Evolutionary conservation across 2,797 vertebrate species (phyloP).

Genomic region (Tinamus major): DNA sequence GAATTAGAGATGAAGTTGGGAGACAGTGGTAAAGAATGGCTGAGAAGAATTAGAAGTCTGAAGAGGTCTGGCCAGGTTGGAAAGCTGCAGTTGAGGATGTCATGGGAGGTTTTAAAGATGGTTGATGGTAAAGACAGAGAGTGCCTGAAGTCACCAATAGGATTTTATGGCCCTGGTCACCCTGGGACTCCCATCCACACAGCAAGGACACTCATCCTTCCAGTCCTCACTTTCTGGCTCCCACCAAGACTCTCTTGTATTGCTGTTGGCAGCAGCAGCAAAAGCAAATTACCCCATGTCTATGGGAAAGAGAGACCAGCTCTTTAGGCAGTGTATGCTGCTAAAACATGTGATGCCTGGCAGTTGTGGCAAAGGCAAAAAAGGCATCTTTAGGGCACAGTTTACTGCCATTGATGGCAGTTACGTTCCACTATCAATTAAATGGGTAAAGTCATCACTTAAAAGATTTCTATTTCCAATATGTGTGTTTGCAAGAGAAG

Average conservation of each 20-base stretch:
- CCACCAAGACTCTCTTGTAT: not conserved
- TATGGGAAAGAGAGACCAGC: not conserved
- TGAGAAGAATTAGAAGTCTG: not conserved
- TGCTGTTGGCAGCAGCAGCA: not conserved
- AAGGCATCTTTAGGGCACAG: not conserved
- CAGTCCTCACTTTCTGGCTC: not conserved
- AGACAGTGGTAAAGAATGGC: not conserved
- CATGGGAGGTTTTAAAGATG: not conserved
- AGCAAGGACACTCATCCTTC: not conserved
- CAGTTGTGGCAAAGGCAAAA: not conserved
- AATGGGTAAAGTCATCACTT: not conserved
- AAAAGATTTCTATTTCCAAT: not conserved
- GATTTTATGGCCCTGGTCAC: not conserved
- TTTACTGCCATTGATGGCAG: not conserved
- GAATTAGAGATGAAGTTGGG: not conserved
- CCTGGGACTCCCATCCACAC: not conserved
- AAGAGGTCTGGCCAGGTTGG: not conserved
- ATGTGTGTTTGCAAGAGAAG: not conserved
- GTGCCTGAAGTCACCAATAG: not conserved
- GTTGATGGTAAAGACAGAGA: not conserved
- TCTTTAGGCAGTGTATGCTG: accelerated
- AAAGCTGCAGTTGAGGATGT: not conserved
- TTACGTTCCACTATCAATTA: not conserved
- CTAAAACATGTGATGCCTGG: not conserved
- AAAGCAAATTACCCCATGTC: not conserved